These are phyloP conservation scores for Gnatocerus cornutus DNA, from an alignment of 2,888 invertebrate genomes.

Conservation along the genomic window DNA sequence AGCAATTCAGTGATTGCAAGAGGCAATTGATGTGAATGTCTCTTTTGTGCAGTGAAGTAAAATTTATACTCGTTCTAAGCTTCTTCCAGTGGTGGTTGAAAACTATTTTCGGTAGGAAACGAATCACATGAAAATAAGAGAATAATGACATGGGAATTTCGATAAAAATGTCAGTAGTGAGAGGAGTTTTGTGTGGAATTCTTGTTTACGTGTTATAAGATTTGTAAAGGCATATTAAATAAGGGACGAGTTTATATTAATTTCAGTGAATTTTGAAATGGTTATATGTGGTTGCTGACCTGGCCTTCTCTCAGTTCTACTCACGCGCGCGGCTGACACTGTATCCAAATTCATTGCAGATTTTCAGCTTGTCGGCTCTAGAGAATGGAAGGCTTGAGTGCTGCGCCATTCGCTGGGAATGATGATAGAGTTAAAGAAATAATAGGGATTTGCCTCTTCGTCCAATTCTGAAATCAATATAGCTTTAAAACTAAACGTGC, in stretches of 20 bases:
- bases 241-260: constrained; percentile 19
- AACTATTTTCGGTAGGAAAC: not conserved
- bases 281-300: constrained; percentile 56
- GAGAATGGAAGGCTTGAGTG: constrained; percentile 70
- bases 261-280: constrained; percentile 47
- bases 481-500: constrained; percentile 64
- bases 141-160: constrained; percentile 4
- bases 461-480: constrained; percentile 69
- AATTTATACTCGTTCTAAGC: not conserved
- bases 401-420: constrained; percentile 68
- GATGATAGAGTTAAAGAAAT: constrained; percentile 71
- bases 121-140: constrained; percentile 1
- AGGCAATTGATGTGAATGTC: not conserved
- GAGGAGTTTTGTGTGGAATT: not conserved
- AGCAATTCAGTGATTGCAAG: not conserved
- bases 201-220: constrained; percentile 3
- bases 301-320: constrained; percentile 59
- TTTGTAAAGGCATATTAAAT: too few relatives aligned
- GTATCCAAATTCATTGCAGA: constrained; percentile 72
- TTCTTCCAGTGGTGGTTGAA: not conserved
- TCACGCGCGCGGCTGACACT: constrained; percentile 63
- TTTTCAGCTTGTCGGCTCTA: constrained; percentile 71
- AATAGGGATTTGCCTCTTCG: constrained; percentile 69
- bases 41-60: not conserved
- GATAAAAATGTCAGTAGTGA: constrained; percentile 1